A percentile compares a stretch with the other conserved stretches of the same genome.
phyloP scores from a whole-genome alignment of 2,888 invertebrate species.

The Xanthia icteritia region DNA sequence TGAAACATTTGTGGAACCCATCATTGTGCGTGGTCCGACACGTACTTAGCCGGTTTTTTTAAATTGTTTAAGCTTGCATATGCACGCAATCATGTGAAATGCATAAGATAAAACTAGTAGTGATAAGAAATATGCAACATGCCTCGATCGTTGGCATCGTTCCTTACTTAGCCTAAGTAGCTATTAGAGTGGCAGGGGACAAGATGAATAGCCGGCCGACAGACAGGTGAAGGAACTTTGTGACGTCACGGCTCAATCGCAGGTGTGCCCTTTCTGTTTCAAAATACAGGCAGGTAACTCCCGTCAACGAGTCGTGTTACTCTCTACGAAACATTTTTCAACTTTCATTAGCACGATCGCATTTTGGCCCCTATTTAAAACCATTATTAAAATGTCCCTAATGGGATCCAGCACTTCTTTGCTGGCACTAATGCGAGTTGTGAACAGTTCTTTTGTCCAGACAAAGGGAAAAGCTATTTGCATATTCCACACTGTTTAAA shows the following conservation, averaged over 20 bases:
- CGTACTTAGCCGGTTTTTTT: no score
- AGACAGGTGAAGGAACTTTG: constrained; percentile 83
- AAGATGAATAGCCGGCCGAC: constrained; percentile 71
- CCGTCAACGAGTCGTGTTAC: constrained; percentile 42
- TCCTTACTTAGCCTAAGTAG: constrained; percentile 69
- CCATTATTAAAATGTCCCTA: constrained; percentile 76
- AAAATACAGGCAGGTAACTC: constrained; percentile 71
- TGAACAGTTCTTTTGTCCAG: constrained; percentile 78
- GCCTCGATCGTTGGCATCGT: constrained; percentile 65
- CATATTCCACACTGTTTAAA: constrained; percentile 75
- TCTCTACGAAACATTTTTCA: constrained; percentile 66
- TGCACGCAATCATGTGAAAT: constrained; percentile 6
- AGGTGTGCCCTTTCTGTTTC: constrained; percentile 78
- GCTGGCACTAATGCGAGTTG: constrained; percentile 79
- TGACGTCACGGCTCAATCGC: constrained; percentile 77
- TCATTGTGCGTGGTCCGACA: no score
- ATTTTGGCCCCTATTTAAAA: constrained; percentile 67
- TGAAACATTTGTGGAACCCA: no score
- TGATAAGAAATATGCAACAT: constrained; percentile 37
- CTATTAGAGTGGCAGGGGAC: constrained; percentile 67
- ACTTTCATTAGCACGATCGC: constrained; percentile 67
- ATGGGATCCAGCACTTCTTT: constrained; percentile 75
- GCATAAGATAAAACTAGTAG: constrained; percentile 1
- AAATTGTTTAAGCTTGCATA: not conserved
- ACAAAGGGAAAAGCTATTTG: constrained; percentile 77